Evolutionary conservation across 2,797 vertebrate species (phyloP).

Genomic region (Picus viridis): DNA sequence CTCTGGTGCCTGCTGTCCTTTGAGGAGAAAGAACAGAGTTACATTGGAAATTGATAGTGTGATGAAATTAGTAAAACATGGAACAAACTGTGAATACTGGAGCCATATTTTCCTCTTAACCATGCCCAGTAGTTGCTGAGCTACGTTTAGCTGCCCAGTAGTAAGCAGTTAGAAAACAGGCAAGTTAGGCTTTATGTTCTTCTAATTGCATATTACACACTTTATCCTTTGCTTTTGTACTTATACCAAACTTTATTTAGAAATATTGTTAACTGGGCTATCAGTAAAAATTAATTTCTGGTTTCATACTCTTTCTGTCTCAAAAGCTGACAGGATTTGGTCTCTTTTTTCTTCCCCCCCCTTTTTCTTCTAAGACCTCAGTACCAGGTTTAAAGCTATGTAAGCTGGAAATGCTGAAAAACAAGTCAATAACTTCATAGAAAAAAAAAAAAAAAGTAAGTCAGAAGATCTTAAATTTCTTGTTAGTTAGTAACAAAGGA

Average conservation of each 20-base stretch:
- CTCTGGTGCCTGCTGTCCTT: not conserved
- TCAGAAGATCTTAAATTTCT: not conserved
- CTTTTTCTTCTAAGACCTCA: not conserved
- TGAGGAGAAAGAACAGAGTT: not conserved
- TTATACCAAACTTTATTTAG: not conserved
- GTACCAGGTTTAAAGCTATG: not conserved
- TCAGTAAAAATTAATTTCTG: not conserved
- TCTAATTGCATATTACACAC: not conserved
- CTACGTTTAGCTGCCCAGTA: not conserved
- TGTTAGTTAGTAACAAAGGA: not conserved
- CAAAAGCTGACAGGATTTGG: not conserved
- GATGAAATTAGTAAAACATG: not conserved
- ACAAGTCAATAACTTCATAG: not conserved
- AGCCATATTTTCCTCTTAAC: not conserved
- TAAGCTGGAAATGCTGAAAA: not conserved
- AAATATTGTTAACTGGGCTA: not conserved
- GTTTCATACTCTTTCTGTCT: not conserved
- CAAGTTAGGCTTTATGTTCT: not conserved
- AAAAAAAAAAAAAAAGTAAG: not conserved
- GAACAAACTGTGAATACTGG: not conserved
- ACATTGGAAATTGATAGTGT: not conserved
- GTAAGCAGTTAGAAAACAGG: not conserved
- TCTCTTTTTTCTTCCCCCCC: not conserved
- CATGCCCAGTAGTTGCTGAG: not conserved
- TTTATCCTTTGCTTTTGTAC: not conserved